Base-by-base conservation (phyloP, 1,140 invertebrate species). In the Drosophila lowei region DNA sequence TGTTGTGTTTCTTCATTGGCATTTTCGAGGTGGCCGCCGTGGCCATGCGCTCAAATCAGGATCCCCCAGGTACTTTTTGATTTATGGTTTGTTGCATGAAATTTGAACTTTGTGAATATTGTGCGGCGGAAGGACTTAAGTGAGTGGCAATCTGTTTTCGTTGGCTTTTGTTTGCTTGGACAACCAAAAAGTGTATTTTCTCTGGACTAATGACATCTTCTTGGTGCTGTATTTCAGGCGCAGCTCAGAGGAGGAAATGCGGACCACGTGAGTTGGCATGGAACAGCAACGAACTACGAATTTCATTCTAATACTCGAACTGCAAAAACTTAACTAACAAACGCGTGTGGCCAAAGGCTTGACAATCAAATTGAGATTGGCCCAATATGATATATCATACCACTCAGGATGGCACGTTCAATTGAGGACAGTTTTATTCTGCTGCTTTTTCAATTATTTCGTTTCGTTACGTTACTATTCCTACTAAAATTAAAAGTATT, bases 1-100 rank as follows among this genome's bases (percentile, higher is more conserved):
- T 99, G 18, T 92, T 99, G 0, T 99, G 98, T 89, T 86, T 91
- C 62, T 89, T 91, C 53, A 91, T 91, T 41, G 91, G 91, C 8
- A 77, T 91, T 2, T 91, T 91, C 54, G 90, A 91, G 54, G 80
- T 91, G n/a, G 79, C 86, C 46, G 81, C 89, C 0, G 49, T 91
- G 49, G 84, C 90, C 5, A 86, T 91, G 86, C 77, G 90, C 30
- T 71, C 60, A 18, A 79, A 79, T 57, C 83, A 86, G 49, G 90
- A 91, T 43, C 28, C 43, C 64, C 72, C 56, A 90, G 86, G 90
- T 91, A 79, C 77, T 72, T 52, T 58, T 52, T 55, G 15, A 41
- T 34, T 55, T 44, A 13, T 65, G 16, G 8, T 63, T 65, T 64
- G 44, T 80, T 80, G 81, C 71, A 78, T 88, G 70, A 70, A 60